These are phyloP conservation scores for Tragelaphus oryx DNA, from an alignment of 2,797 vertebrate species.

Conservation along the genomic window DNA sequence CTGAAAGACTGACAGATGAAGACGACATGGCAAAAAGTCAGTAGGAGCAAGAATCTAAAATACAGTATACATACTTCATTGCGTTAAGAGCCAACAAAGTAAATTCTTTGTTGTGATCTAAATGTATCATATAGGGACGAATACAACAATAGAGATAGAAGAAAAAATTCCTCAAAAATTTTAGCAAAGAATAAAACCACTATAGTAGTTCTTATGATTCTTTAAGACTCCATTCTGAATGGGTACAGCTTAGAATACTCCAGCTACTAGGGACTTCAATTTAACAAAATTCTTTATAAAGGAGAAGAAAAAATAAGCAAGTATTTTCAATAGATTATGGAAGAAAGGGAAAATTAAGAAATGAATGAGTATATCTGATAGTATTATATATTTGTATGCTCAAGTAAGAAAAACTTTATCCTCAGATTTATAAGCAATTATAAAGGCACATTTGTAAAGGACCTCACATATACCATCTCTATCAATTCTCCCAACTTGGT, in stretches of 20 bases:
- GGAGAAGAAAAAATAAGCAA: not conserved
- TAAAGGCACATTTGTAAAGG: not conserved
- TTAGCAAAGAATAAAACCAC: not conserved
- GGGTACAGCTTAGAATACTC: not conserved
- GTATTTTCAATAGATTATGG: not conserved
- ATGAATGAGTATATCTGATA: not conserved
- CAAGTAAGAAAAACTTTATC: not conserved
- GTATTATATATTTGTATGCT: not conserved
- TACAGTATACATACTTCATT: not conserved
- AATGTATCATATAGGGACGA: not conserved
- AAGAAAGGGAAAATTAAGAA: not conserved
- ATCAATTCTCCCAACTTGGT: not conserved
- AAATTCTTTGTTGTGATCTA: not conserved
- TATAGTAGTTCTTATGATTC: not conserved
- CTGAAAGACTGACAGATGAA: not conserved
- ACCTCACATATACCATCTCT: slow-evolving; percentile 6
- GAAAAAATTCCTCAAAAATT: not conserved
- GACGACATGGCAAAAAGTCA: not conserved
- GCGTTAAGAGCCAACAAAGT: not conserved
- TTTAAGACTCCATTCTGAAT: not conserved
- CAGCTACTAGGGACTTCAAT: not conserved
- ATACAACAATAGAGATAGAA: not conserved
- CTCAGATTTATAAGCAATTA: not conserved
- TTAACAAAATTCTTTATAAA: not conserved
- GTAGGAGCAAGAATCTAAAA: not conserved